Percentiles rank a stretch among this genome's conserved stretches.
Conservation (phyloP, 1,140 invertebrate species). For the Diabrotica virgifera region DNA sequence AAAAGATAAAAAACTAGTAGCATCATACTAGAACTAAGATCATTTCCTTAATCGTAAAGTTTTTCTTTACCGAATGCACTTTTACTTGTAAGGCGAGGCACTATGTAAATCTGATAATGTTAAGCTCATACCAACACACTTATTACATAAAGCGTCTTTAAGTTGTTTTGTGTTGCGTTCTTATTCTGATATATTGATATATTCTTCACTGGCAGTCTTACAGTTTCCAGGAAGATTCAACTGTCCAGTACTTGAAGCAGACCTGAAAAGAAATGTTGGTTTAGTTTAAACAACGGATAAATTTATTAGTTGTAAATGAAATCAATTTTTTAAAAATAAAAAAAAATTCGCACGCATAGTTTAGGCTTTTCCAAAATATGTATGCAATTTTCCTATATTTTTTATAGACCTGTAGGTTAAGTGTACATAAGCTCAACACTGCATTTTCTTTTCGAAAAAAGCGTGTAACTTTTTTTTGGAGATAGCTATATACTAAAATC, state of each 20-base stretch:
- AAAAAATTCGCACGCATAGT: no score
- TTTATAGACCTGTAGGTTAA: no score
- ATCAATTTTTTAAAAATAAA: no score
- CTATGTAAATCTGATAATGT: conserved; percentile 35
- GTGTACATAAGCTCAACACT: no score
- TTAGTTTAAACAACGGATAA: no score
- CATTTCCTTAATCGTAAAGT: conserved; percentile 9
- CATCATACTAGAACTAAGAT: neutral
- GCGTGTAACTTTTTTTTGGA: no score
- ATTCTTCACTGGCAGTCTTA: conserved; percentile 5
- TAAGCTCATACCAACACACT: conserved; percentile 44
- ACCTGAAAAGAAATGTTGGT: neutral
- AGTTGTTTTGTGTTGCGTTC: neutral
- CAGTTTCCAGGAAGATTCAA: neutral
- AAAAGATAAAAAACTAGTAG: neutral
- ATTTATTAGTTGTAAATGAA: no score
- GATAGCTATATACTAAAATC: no score
- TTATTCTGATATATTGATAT: neutral
- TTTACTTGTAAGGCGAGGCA: conserved; percentile 40
- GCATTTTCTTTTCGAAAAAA: no score
- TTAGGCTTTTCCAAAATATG: no score
- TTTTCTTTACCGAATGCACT: conserved; percentile 30
- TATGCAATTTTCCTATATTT: no score
- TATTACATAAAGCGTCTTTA: conserved; percentile 19
- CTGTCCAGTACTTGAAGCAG: conserved; percentile 1